Evolutionary conservation across 1,140 invertebrate species (phyloP).

Genomic region (Rhopalosiphum maidis): DNA sequence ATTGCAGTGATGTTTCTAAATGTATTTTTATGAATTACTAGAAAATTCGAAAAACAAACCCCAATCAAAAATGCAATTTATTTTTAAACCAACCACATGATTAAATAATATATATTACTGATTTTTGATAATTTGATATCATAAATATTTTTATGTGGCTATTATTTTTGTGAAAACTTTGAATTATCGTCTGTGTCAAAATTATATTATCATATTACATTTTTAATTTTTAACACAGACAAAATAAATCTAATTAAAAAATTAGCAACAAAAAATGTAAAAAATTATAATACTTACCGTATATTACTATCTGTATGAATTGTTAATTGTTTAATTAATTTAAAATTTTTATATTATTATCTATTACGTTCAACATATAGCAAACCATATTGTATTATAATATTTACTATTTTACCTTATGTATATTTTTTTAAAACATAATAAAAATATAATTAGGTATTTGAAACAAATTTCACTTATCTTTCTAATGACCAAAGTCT

Average conservation of each 20-base stretch:
- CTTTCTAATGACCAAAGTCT: not conserved
- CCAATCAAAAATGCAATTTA: not conserved
- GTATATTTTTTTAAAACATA: not conserved
- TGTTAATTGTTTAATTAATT: not conserved
- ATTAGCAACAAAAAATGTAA: not conserved
- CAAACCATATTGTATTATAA: not conserved
- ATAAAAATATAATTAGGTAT: not conserved
- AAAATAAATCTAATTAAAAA: not conserved
- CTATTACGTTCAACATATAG: not conserved
- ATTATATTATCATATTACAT: not conserved
- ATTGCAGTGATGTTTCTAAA: not conserved
- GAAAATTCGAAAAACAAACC: not conserved
- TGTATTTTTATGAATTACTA: not conserved
- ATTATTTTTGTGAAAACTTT: not conserved
- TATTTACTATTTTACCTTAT: not conserved
- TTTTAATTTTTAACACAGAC: not conserved
- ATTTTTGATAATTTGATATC: not conserved
- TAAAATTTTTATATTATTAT: not conserved
- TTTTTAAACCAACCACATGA: not conserved
- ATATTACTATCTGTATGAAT: not conserved
- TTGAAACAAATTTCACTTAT: not conserved
- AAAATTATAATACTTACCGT: not conserved
- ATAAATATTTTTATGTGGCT: not conserved
- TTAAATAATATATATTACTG: not conserved
- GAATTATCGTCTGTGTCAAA: not conserved